Conservation (phyloP, 1,140 invertebrate genomes). For the Drosophila kepulauana region DNA sequence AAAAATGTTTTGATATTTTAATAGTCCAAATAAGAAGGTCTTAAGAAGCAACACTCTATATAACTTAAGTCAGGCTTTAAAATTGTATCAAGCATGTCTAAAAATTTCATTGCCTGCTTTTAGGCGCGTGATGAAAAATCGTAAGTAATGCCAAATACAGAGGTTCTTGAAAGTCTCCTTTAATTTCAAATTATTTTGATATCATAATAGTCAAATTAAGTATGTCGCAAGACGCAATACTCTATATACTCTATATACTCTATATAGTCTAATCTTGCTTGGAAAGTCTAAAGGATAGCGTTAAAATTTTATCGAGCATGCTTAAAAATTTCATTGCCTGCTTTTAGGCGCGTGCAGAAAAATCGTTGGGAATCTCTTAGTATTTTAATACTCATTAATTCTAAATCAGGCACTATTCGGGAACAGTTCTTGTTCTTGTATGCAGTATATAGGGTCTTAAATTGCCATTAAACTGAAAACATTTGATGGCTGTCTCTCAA, state of each 20-base stretch:
- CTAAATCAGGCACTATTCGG: neutral
- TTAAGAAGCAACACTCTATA: no score
- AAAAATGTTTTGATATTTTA: no score
- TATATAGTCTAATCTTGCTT: no score
- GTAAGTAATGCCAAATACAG: neutral
- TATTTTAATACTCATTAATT: neutral
- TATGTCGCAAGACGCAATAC: no score
- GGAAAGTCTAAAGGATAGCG: neutral
- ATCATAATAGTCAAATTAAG: no score
- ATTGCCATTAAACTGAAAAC: slow-evolving; percentile 3
- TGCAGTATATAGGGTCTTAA: slow-evolving; percentile 1
- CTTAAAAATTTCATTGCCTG: neutral
- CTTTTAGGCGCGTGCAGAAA: slow-evolving; percentile 10
- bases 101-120: neutral
- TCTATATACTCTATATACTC: no score
- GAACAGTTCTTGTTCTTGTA: neutral
- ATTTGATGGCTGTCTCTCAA: slow-evolving; percentile 23
- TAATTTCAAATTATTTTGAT: no score
- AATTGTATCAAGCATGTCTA: neutral
- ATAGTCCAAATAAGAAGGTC: no score
- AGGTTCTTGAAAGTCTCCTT: no score
- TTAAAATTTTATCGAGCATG: neutral
- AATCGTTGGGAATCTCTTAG: neutral
- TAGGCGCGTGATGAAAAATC: slow-evolving; percentile 3
- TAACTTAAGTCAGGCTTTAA: neutral